phyloP scores from a whole-genome alignment of 1,140 invertebrate genomes.

The Melitaea cinxia region DNA sequence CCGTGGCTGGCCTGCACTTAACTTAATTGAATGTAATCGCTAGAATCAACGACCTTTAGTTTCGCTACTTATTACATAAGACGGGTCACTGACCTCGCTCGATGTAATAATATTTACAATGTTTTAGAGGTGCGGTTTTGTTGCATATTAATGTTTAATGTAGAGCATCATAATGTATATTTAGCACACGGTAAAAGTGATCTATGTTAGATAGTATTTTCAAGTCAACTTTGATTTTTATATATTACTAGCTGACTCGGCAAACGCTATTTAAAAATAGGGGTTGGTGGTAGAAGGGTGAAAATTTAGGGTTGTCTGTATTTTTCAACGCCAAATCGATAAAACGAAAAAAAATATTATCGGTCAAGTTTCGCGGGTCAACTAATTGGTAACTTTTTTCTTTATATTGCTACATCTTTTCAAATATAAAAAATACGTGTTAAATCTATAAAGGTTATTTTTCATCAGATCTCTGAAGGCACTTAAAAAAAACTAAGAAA shows the following conservation, averaged over 20 bases:
- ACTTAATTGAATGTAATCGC: slow-evolving; percentile 23
- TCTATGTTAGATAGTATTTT: too few species aligned
- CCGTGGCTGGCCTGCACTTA: slow-evolving; percentile 15
- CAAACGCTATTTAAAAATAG: too few species aligned
- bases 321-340: too few species aligned
- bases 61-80: slow-evolving; percentile 25
- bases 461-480: slow-evolving; percentile 4
- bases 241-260: too few species aligned
- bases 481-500: slow-evolving; percentile 24
- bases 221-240: too few species aligned
- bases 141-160: neutral
- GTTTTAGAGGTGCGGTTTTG: neutral
- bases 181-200: too few species aligned
- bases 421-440: neutral
- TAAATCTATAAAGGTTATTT: neutral
- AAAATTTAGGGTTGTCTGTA: too few species aligned
- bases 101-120: slow-evolving; percentile 7
- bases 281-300: too few species aligned
- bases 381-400: too few species aligned
- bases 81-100: slow-evolving; percentile 18
- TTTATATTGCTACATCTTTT: too few species aligned
- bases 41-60: slow-evolving; percentile 23
- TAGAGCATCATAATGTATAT: neutral
- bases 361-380: too few species aligned
- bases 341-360: too few species aligned